Evolutionary conservation across 2,113 vertebrate species (phyloP).

Genomic region (Apteryx mantelli): DNA sequence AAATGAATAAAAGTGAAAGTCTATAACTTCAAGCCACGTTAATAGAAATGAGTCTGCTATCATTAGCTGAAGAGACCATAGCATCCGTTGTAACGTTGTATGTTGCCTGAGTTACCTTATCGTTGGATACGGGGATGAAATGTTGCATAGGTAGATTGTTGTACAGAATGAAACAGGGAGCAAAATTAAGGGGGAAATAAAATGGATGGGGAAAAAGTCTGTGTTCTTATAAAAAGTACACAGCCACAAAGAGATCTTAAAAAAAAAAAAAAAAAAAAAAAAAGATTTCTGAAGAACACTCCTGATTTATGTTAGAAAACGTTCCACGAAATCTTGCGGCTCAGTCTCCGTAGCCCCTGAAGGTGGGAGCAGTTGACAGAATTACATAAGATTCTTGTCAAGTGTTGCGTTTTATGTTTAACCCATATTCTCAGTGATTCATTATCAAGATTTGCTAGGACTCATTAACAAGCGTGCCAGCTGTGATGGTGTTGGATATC

Average conservation of each 20-base stretch:
- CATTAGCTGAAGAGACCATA: neutral
- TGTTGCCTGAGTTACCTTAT: neutral
- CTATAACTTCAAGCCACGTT: neutral
- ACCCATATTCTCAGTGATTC: slow-evolving; percentile 35
- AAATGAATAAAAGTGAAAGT: neutral
- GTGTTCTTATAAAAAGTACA: neutral
- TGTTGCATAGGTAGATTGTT: neutral
- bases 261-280: neutral
- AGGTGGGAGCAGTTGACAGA: neutral
- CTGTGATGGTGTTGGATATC: neutral
- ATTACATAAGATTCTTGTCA: neutral
- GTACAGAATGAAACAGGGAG: neutral
- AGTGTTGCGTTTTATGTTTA: neutral
- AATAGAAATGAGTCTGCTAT: neutral
- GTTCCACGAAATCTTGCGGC: neutral
- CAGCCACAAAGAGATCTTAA: neutral
- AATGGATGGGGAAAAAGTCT: neutral
- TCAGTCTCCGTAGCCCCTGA: slow-evolving; percentile 20
- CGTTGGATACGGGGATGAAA: neutral
- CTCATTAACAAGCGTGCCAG: slow-evolving; percentile 29
- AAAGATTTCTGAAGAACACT: neutral
- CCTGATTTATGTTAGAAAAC: neutral
- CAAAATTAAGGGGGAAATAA: neutral
- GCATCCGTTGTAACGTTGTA: fast-evolving
- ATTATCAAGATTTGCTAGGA: slow-evolving; percentile 40